Evolutionary conservation across 2,113 vertebrate species (phyloP), one percentile per base, ranked within the genome.

Genomic region (Natator depressus): DNA sequence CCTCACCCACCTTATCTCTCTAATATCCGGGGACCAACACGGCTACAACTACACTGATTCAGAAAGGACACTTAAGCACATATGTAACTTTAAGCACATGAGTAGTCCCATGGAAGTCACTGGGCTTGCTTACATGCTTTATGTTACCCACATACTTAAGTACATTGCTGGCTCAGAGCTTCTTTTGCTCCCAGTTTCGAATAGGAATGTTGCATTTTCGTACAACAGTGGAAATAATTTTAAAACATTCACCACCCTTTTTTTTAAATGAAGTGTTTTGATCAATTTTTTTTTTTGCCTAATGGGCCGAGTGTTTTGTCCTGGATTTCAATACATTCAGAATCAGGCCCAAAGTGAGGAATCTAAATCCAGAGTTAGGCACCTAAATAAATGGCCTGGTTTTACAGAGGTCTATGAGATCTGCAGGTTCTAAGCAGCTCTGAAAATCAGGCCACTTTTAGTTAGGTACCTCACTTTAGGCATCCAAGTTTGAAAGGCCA

Each of bases 161-260:
- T 0, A 8, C 65, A 22, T 38, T 72, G 3, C 49, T 85, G n/a
- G 54, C 76, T 38, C 0, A 0, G 85, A 90, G 80, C 24, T 11
- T 69, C 6, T 22, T 8, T 86, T 91, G 75, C 95, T 94, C 81
- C 29, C 4, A 91, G 72, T 53, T 22, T 5, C 87, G n/a, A 22
- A 25, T 29, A 17, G 46, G 5, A 82, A 20, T 1, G 0, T 22
- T 0, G 2, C 35, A 84, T 93, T 51, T 89, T 76, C 72, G 78
- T 91, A 46, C 69, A 80, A 59, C 46, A 1, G 0, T 69, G 19
- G 31, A 94, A 14, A 65, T 96, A 87, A 85, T 8, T 51, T 82
- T 65, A 93, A 95, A 93, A 83, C 85, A 51, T 59, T 81, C 87
- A 82, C 47, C 42, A 62, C 27, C 80, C 46, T 59, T 24, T 31